Evolutionary conservation across 2,888 invertebrate species (phyloP), one percentile per base, ranked within the genome.

Genomic region (Drosophila robusta): DNA sequence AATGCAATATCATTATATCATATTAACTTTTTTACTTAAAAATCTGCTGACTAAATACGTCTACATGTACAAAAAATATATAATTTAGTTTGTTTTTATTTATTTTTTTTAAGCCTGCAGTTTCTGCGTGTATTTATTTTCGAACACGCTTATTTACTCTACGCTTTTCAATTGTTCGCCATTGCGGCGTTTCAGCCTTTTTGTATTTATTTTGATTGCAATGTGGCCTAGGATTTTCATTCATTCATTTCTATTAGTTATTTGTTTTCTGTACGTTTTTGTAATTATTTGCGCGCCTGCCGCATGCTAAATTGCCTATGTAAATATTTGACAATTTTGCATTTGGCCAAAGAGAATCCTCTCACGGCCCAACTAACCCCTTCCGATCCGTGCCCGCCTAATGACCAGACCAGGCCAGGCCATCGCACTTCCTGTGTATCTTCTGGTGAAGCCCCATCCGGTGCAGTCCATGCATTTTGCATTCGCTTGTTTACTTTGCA

Each of bases 281-380:
- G 88, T 78, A 87, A 88, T 87, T 89, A 87, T 87, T 89, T 87
- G 88, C 84, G 70, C 79, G 81, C 73, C 70, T 71, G 80, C 78
- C 83, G 80, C 76, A 86, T 78, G 89, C 89, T 82, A 87, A 90
- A 90, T 90, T 90, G 89, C 89, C 84, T 87, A 72, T 62, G 89
- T 70, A 89, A 90, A 90, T 90, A 90, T 90, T 90, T 90, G 90
- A 82, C 80, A 83, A 80, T 81, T 87, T 85, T 89, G 71, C 78
- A 78, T 79, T 86, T 85, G 68, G 63, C 70, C 70, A 84, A 80
- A 84, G 81, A 60, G 72, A 39, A 61, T 41, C 34, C 45, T 8
- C 14, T 16, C 36, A 16, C 54, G n/a, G 29, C 16, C 45, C 18
- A 14, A 34, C 18, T 18, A n/a, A 18, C 45, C 46, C 49, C 24